Percentiles rank a stretch among this genome's conserved stretches.
Evolutionary conservation across 2,888 invertebrate genomes (phyloP).

Genomic region (Ypsolopha scabrella): DNA sequence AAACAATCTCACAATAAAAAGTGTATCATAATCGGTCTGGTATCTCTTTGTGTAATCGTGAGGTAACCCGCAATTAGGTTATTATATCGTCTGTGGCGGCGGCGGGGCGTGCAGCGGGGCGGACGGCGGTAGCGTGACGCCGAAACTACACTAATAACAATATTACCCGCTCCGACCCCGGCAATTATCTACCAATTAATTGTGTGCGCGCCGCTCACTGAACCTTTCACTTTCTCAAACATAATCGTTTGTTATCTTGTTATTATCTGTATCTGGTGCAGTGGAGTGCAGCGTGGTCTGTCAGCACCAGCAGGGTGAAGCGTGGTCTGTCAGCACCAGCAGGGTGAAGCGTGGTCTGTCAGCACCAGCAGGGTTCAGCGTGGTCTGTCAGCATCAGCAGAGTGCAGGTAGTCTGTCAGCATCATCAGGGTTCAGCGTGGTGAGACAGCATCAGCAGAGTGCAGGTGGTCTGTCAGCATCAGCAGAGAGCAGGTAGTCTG

Average conservation of each 20-base stretch:
- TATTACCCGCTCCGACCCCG: slow-evolving; percentile 20
- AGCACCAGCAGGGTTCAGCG: no score
- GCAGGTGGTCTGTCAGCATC: no score
- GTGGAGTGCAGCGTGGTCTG: neutral
- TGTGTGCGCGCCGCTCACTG: slow-evolving; percentile 9
- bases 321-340: no score
- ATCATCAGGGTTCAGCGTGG: no score
- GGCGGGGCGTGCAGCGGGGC: no score
- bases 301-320: neutral
- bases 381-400: no score
- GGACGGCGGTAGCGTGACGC: slow-evolving; percentile 12
- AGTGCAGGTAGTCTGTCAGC: no score
- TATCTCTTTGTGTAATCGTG: neutral
- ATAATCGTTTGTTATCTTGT: neutral
- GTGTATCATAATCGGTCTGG: slow-evolving; percentile 1
- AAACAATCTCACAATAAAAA: slow-evolving; percentile 1
- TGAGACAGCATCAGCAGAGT: no score
- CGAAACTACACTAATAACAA: slow-evolving; percentile 22
- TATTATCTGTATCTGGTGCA: neutral
- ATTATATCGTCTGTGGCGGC: slow-evolving; percentile 21
- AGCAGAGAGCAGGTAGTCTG: no score
- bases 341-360: no score
- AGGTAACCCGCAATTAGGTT: slow-evolving; percentile 38
- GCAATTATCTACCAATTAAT: slow-evolving; percentile 44
- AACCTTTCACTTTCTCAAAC: slow-evolving; percentile 8